Conservation (phyloP, 1,140 invertebrate species). For the Cyrtorhinus lividipennis region DNA sequence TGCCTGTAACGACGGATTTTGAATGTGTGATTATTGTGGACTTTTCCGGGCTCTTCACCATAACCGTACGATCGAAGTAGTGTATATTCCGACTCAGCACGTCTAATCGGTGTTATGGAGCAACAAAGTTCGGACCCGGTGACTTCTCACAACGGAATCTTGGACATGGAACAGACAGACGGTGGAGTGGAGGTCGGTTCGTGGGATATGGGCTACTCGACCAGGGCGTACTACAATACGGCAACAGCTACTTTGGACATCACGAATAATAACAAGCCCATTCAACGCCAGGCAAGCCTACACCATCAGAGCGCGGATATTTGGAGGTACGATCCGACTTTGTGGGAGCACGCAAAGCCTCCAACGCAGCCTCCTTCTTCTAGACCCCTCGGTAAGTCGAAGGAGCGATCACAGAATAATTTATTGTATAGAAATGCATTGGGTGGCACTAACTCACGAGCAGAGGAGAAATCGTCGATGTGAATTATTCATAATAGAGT, state of each 20-base stretch:
- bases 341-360: neutral
- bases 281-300: neutral
- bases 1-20: neutral
- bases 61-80: too few species aligned
- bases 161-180: neutral
- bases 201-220: conserved; percentile 6
- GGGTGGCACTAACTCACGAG: too few species aligned
- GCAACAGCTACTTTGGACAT: conserved; percentile 9
- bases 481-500: too few species aligned
- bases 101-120: too few species aligned
- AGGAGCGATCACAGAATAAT: too few species aligned
- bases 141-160: neutral
- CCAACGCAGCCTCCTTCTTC: neutral
- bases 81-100: too few species aligned
- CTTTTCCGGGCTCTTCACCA: too few species aligned
- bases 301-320: neutral
- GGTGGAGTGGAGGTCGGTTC: neutral
- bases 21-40: neutral
- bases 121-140: neutral
- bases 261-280: conserved; percentile 9
- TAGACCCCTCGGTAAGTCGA: neutral
- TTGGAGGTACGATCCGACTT: neutral
- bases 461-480: too few species aligned
- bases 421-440: too few species aligned
- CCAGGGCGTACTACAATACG: conserved; percentile 1